Base-by-base conservation (phyloP, 2,888 invertebrate genomes). In the Ochlodes sylvanus region DNA sequence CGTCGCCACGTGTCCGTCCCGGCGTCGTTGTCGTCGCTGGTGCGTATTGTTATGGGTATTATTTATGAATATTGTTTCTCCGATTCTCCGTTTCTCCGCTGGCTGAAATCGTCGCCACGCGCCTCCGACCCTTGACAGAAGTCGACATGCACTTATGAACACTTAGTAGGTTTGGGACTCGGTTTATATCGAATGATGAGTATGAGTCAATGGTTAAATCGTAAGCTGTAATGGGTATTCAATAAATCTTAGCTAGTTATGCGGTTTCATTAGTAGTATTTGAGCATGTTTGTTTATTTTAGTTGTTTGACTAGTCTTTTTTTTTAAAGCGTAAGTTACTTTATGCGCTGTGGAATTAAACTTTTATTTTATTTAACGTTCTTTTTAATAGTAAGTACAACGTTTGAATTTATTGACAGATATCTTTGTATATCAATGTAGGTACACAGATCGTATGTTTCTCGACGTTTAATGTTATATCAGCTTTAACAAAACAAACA, bases 1-100 rank as follows among this genome's bases (percentile, higher is more conserved):
- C 80, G 73, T 68, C 69, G 83, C 69, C 88, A 81, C 86, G 87
- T 85, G 89, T 69, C 84, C 72, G 71, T 21, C 15, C 32, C 9
- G 52, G 42, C 19, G 41, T 65, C 66, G 66, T 17, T 14, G 65
- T 57, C 41, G 66, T 66, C 52, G 72, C 75, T 73, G 73, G 75
- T 76, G 72, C 73, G 74, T 79, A 86, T 88, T 89, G 87, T 89
- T 83, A 81, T 81, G 79, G 72, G 72, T 79, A 84, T 90, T 91
- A 92, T 92, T 92, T 92, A 92, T 92, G 92, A 89, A 91, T 90
- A 92, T 90, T 86, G 89, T 89, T 86, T 81, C 78, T 77, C 79
- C 76, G 89, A 89, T 86, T 81, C 78, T 77, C 79, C 76, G 89
- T 89, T 86, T 81, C 78, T 77, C 79, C 76, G 73, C 72, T 72